Conservation (phyloP, 1,140 invertebrate genomes). For the Adelges cooleyi region DNA sequence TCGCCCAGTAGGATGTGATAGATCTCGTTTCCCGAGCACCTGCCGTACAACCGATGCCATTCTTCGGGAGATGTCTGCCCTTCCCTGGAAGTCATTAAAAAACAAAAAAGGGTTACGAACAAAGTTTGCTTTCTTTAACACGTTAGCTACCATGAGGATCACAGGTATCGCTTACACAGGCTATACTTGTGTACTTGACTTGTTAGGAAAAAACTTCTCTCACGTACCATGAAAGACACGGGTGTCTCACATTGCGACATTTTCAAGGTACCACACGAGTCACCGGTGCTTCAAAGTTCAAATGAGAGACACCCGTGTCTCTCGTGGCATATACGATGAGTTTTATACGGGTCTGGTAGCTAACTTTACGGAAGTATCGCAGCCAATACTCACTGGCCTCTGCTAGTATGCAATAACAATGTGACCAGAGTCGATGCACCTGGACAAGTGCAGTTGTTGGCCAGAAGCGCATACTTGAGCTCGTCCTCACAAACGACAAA, state of each 20-base stretch:
- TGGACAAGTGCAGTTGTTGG: constrained; percentile 96
- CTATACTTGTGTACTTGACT: no score
- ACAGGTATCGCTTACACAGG: no score
- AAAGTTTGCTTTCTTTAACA: no score
- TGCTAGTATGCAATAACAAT: constrained; percentile 83
- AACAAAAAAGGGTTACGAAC: no score
- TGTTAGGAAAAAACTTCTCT: no score
- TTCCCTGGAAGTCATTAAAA: constrained; percentile 52
- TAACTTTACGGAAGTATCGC: neutral
- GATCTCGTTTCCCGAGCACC: constrained; percentile 97
- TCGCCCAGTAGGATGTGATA: constrained; percentile 93
- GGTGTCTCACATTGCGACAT: no score
- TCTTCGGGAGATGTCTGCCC: constrained; percentile 93
- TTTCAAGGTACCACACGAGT: no score
- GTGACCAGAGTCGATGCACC: constrained; percentile 93
- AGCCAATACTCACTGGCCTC: constrained; percentile 72
- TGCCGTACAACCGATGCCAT: constrained; percentile 92
- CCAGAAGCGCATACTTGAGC: constrained; percentile 91
- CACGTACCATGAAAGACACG: no score
- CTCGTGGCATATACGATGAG: neutral
- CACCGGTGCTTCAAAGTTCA: no score
- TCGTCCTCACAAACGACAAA: constrained; percentile 96
- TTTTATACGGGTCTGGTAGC: neutral
- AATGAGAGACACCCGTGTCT: neutral
- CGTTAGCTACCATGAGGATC: no score